These are phyloP conservation scores for Reticulitermes speratus DNA, from an alignment of 1,140 invertebrate genomes.

Conservation along the genomic window DNA sequence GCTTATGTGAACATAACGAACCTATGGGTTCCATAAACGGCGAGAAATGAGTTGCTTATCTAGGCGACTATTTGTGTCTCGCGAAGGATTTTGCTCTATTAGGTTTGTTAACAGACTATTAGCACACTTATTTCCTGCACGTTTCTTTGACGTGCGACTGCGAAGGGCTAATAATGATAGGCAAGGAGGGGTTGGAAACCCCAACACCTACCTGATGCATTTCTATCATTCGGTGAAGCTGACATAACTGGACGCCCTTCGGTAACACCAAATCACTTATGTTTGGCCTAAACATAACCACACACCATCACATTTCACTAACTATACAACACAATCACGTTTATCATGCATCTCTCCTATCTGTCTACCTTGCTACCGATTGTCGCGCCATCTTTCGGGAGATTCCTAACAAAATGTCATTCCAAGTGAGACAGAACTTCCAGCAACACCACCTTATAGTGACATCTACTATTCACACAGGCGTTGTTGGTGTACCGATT, in stretches of 20 bases:
- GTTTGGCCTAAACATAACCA: slow-evolving; percentile 21
- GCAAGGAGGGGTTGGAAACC: slow-evolving; percentile 25
- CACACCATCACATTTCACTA: slow-evolving; percentile 22
- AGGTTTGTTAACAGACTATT: no score
- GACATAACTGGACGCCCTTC: slow-evolving; percentile 27
- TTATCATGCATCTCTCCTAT: slow-evolving; percentile 25
- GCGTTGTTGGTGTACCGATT: no score
- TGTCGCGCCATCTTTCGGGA: slow-evolving; percentile 15
- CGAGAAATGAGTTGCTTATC: no score
- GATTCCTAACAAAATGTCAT: not conserved
- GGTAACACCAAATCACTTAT: not conserved
- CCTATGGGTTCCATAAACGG: no score
- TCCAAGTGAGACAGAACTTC: no score
- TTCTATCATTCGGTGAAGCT: slow-evolving; percentile 27
- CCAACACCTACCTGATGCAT: slow-evolving; percentile 27
- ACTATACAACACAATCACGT: not conserved
- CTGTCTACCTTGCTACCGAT: not conserved
- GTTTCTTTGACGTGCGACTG: not conserved
- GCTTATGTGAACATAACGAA: no score
- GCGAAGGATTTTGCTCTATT: no score
- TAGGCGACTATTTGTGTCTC: no score
- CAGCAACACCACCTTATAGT: no score
- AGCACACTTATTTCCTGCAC: no score
- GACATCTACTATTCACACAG: no score
- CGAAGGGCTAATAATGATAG: not conserved